Conservation (phyloP, 1,140 invertebrate genomes). For the Aphaenogaster rudis region DNA sequence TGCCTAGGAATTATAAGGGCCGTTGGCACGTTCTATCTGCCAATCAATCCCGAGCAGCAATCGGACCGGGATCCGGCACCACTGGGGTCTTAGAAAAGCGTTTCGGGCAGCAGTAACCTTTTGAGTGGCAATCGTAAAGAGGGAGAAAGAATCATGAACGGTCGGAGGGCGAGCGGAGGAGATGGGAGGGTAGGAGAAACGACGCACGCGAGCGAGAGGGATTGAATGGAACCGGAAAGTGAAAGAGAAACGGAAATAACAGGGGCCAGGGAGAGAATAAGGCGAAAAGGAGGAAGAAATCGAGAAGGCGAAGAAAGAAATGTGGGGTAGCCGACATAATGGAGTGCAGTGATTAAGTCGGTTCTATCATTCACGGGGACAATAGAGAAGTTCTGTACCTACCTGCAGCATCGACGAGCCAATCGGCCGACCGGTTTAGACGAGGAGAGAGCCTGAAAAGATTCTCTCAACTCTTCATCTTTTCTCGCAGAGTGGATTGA, state of each 20-base stretch:
- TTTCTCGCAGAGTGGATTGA: conserved; percentile 75
- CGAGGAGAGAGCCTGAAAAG: conserved; percentile 64
- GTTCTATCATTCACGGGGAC: conserved; percentile 77
- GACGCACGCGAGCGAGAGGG: conserved; percentile 27
- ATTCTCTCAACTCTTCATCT: conserved; percentile 75
- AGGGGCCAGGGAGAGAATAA: conserved; percentile 17
- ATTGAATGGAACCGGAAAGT: conserved; percentile 12
- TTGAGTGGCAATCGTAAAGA: conserved; percentile 77
- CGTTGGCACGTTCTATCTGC: conserved; percentile 67
- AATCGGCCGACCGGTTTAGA: conserved; percentile 75
- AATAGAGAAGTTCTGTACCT: conserved; percentile 74
- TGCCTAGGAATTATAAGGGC: conserved; percentile 63
- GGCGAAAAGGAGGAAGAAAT: conserved; percentile 27
- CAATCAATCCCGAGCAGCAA: conserved; percentile 72
- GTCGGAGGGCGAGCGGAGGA: not conserved
- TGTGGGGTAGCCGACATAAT: conserved; percentile 75
- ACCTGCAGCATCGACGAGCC: conserved; percentile 76
- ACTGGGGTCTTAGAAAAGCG: conserved; percentile 72
- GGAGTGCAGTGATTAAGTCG: conserved; percentile 80
- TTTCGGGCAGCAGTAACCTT: conserved; percentile 71
- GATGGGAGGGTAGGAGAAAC: not conserved
- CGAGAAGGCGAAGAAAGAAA: conserved; percentile 67
- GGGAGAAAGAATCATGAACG: conserved; percentile 57
- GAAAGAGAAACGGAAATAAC: conserved; percentile 47
- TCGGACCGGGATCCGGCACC: conserved; percentile 61